A percentile compares a stretch with the other conserved stretches of the same genome.
These are phyloP conservation scores for Sinopyrophorus schimmeli DNA, from an alignment of 2,888 invertebrate species.

Conservation along the genomic window DNA sequence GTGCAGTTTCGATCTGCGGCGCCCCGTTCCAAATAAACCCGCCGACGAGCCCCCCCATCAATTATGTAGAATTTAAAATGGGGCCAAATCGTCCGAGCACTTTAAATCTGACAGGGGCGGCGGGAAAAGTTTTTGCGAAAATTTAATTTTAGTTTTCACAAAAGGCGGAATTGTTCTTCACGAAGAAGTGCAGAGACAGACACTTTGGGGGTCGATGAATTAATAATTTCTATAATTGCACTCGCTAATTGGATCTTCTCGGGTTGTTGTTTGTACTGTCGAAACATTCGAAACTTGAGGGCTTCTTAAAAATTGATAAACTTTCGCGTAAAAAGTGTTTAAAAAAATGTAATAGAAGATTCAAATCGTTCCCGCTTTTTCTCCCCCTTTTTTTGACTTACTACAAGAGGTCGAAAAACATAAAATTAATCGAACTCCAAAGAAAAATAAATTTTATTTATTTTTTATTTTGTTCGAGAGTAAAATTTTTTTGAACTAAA, in stretches of 20 bases:
- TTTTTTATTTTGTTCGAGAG: no score
- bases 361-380: no score
- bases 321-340: no score
- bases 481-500: no score
- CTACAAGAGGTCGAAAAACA: no score
- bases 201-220: slow-evolving; percentile 8
- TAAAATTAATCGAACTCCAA: no score
- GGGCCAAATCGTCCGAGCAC: slow-evolving; percentile 16
- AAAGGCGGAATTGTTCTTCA: slow-evolving; percentile 4
- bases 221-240: slow-evolving; percentile 16
- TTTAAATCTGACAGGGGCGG: slow-evolving; percentile 7
- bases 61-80: slow-evolving; percentile 17
- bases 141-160: slow-evolving; percentile 21
- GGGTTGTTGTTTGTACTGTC: slow-evolving; percentile 16
- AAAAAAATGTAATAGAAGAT: no score
- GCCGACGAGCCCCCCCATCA: slow-evolving; percentile 16
- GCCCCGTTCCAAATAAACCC: slow-evolving; percentile 18
- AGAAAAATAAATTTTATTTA: no score
- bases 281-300: no score
- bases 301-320: no score
- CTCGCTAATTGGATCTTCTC: slow-evolving; percentile 12
- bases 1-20: slow-evolving; percentile 11
- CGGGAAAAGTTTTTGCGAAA: slow-evolving; percentile 12
- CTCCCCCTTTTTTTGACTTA: no score
- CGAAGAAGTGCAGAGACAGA: no score